Conservation (phyloP, 2,113 vertebrate genomes). For the Himantopus leucocephalus region DNA sequence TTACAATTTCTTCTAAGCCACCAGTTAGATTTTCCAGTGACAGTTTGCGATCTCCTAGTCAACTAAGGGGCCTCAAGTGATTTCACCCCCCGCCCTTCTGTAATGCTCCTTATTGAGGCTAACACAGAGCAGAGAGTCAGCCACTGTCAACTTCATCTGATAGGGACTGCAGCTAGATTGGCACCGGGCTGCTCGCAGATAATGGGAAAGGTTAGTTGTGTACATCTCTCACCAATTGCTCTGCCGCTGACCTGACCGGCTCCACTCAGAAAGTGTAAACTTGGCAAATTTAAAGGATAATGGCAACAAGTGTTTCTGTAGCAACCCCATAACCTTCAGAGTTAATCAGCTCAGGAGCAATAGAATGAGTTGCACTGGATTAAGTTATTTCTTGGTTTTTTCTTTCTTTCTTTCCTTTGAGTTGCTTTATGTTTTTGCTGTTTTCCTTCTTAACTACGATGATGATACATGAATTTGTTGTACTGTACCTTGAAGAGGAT, state of each 20-base stretch:
- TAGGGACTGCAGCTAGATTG: constrained; percentile 7
- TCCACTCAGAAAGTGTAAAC: not conserved
- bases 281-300: constrained; percentile 19
- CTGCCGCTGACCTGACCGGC: constrained; percentile 15
- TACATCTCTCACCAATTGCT: constrained; percentile 52
- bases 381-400: not conserved
- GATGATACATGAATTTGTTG: not conserved
- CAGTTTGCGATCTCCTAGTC: not conserved
- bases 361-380: not conserved
- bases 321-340: not conserved
- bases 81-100: not conserved
- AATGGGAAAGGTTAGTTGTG: constrained; percentile 56
- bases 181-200: constrained; percentile 26
- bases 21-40: constrained; percentile 16
- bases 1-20: constrained; percentile 1
- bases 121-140: constrained; percentile 1
- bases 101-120: constrained; percentile 37
- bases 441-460: not conserved
- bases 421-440: not conserved
- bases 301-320: not conserved
- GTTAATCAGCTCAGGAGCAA: not conserved
- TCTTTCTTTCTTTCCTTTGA: not conserved
- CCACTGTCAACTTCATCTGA: constrained; percentile 50
- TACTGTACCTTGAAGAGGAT: constrained; percentile 89
- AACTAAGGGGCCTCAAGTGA: constrained; percentile 11